Evolutionary conservation across 1,140 invertebrate species (phyloP).

Genomic region (Drosophila ananassae): DNA sequence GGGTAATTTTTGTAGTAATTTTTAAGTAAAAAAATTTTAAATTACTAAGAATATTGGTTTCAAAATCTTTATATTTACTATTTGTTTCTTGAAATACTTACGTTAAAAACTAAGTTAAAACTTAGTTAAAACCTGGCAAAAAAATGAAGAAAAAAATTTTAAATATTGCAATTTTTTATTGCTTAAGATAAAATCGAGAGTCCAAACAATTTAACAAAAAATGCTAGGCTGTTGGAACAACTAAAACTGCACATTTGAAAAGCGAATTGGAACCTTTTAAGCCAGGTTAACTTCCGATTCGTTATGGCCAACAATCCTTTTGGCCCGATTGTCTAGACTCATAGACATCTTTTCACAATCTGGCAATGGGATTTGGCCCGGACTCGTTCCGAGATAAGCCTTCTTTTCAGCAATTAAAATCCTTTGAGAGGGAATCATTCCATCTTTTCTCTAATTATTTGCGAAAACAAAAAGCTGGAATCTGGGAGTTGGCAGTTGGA

Average conservation of each 20-base stretch:
- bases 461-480: background rate
- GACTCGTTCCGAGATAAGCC: background rate
- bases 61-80: no score
- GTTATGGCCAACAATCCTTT: constrained; percentile 1
- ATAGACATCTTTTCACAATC: background rate
- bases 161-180: no score
- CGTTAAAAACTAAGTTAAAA: no score
- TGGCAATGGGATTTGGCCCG: background rate
- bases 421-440: background rate
- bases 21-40: no score
- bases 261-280: background rate
- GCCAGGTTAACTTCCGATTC: background rate
- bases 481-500: no score
- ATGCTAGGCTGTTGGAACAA: no score
- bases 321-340: constrained; percentile 5
- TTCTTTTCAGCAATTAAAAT: constrained; percentile 5
- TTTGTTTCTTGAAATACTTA: no score
- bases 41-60: no score
- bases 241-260: background rate
- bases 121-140: no score
- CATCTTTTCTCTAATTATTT: background rate
- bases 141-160: no score
- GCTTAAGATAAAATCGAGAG: background rate
- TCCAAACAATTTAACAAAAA: no score
- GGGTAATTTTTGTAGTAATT: no score